Evolutionary conservation across 2,888 invertebrate species (phyloP), one percentile per base, ranked within the genome.

Genomic region (Paralinhomoeus sp.): DNA sequence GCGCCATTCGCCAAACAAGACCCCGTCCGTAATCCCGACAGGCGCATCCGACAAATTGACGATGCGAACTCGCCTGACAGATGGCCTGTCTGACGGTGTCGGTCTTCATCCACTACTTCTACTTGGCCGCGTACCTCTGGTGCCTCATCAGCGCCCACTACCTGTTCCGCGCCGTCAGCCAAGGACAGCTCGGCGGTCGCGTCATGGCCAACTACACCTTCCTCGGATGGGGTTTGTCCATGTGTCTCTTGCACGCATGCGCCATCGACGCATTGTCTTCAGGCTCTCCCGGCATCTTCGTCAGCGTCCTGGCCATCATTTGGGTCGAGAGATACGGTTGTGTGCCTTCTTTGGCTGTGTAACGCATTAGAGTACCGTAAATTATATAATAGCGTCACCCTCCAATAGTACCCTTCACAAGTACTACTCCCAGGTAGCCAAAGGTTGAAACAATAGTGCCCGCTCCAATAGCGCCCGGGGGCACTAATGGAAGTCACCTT

Each of bases 71-170:
- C n/a, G 35, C 37, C 20, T 50, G 46, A 24, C 40, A 47, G 43
- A 35, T 45, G 13, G 24, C 45, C 21, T 48, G 48, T 27, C 45
- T 50, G 15, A 22, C 40, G 13, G 47, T 51, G 37, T 40, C 44
- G 15, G 34, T 51, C 12, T 49, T 41, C 33, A 36, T 48, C 31
- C 50, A 51, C 40, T 51, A 50, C 36, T 37, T 38, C 23, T 45
- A 47, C 43, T 47, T 48, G 24, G 37, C 46, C 21, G 45, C 45
- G 5, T 45, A 45, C 24, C 31, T 39, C 5, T 45, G 45, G 45
- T 34, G n/a, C 22, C 15, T 17, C 13, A n/a, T 42, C 21, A 18
- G 15, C 5, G 37, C 42, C 13, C 45, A 45, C 34, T 45, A 42
- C 34, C 20, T 39, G 7, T 45, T 42, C 40, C 37, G 45, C 2